These are phyloP conservation scores for Zapus hudsonius DNA, from an alignment of 2,113 vertebrate genomes.

Conservation along the genomic window DNA sequence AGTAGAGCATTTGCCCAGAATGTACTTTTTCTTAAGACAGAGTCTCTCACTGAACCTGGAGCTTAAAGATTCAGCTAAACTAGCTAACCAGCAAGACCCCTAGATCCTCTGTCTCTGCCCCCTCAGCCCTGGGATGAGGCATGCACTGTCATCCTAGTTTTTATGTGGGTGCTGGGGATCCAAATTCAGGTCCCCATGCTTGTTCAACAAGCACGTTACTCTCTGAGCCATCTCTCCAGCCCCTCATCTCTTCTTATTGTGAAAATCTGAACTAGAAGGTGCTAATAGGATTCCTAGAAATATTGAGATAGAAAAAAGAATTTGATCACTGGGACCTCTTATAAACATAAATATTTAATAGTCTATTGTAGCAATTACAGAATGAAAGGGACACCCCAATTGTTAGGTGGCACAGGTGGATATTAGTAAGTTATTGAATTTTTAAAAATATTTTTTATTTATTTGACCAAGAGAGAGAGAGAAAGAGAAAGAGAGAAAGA, in stretches of 20 bases:
- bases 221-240: background rate
- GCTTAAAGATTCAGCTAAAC: background rate
- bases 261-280: background rate
- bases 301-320: background rate
- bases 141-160: too few species aligned
- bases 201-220: background rate
- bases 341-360: background rate
- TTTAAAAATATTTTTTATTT: too few species aligned
- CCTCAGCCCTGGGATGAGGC: background rate
- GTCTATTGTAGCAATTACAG: background rate
- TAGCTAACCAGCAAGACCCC: background rate
- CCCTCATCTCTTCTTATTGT: background rate
- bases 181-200: background rate
- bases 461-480: too few species aligned
- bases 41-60: too few species aligned
- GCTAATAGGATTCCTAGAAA: slow-evolving; percentile 21
- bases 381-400: background rate
- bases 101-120: background rate
- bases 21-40: too few species aligned
- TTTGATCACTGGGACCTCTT: background rate
- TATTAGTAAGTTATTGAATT: too few species aligned
- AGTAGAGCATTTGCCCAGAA: too few species aligned
- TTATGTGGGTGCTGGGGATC: background rate
- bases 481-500: too few species aligned
- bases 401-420: background rate